Base-by-base conservation (phyloP, 1,140 invertebrate species). In the Monomorium pharaonis region DNA sequence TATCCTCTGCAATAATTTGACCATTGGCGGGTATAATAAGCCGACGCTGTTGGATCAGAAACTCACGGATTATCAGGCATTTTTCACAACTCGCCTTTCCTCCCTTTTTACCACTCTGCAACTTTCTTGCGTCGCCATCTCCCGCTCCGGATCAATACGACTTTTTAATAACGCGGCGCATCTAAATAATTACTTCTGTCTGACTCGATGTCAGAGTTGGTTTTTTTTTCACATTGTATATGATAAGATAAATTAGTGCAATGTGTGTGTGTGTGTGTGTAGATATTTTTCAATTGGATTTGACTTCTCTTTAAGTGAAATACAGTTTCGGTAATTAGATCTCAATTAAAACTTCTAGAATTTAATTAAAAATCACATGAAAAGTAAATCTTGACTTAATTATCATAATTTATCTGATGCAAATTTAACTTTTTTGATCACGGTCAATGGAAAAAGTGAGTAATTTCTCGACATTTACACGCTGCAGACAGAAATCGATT, bases 31-130 rank as follows among this genome's bases (percentile, higher is more conserved):
- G 1, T 16, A 24, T 14, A 77, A 86, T 76, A 83, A 76, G 72
- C 37, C 44, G 42, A 37, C 21, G 51, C 16, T 44, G 27, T 24
- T 7, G 12, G 85, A 16, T 3, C 42, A 49, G 76, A 86, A 86
- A 76, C 24, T 44, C 12, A 16, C 0, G 21, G 63, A 74, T 89
- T 89, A 89, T 86, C 70, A 86, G 47, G n/a, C 58, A 81, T 75
- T 86, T 75, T 75, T 69, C 75, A 62, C 47, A 51, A 63, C 58
- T 63, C 70, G n/a, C 33, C n/a, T 44, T 27, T 72, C 21, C 18
- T 44, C 16, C 33, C 16, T 16, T 12, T 30, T n/a, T 7, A 24
- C n/a, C 24, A 14, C 58, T 81, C 37, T 21, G 9, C 6, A 30
- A 81, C 27, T 58, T 72, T 58, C 33, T 70, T 24, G 30, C 49